Percentiles rank a stretch among this genome's conserved stretches.
phyloP scores from a whole-genome alignment of 1,140 invertebrate species.

The Matsumurasca onukii region DNA sequence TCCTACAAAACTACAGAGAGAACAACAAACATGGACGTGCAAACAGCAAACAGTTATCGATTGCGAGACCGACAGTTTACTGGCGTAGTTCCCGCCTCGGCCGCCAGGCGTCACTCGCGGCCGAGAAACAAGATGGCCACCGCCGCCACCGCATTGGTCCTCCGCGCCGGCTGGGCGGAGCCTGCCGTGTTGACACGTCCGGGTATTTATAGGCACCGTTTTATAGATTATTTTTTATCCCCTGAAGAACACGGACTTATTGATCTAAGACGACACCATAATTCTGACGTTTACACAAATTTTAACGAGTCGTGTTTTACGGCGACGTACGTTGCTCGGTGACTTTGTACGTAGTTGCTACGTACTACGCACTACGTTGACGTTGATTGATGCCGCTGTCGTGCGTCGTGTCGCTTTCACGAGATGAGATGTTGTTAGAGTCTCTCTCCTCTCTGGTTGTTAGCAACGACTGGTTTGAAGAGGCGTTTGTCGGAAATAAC shows the following conservation, averaged over 20 bases:
- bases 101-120: conserved; percentile 9
- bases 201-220: conserved; percentile 7
- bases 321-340: background rate
- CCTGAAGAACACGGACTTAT: conserved; percentile 16
- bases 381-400: no score
- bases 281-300: conserved; percentile 27
- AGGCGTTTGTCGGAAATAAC: no score
- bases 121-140: conserved; percentile 7
- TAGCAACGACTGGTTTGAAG: no score
- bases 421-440: no score
- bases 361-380: no score
- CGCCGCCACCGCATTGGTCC: background rate
- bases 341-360: no score
- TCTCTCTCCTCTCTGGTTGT: no score
- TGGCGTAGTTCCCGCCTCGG: conserved; percentile 18
- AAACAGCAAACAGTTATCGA: conserved; percentile 4
- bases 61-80: background rate
- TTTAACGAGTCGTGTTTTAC: conserved; percentile 23
- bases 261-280: conserved; percentile 22
- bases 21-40: conserved; percentile 20
- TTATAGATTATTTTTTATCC: conserved; percentile 23
- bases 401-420: no score
- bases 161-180: background rate
- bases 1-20: background rate
- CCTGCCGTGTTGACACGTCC: background rate